Evolutionary conservation across 2,888 invertebrate species (phyloP), one percentile per base, ranked within the genome.

Genomic region (Drosophila percnosoma): DNA sequence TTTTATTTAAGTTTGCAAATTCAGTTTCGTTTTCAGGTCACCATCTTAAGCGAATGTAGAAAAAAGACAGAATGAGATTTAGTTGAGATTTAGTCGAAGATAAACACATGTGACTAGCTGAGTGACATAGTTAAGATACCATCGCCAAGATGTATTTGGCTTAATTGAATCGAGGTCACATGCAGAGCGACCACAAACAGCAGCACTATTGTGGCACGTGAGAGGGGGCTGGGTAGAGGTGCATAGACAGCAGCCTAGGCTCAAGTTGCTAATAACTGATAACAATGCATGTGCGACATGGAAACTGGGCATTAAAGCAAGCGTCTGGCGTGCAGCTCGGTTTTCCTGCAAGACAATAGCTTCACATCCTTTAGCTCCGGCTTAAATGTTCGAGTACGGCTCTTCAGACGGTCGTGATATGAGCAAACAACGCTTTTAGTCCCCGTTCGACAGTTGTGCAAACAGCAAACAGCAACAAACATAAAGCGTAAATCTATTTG

Each of bases 151-250:
- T 31, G 42, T 51, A 58, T 66, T 53, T 31, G 59, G 74, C 62
- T 82, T 75, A 74, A 87, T 80, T 78, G 65, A 68, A 85, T 78
- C 83, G 85, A 89, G 88, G 85, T 83, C 90, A 78, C 42, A 64
- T 80, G 75, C 86, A 78, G 75, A 79, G 60, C 68, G 59, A 78
- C 72, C 81, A 59, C 74, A 80, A 72, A 51, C 48, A 62, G 49
- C 45, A 48, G 55, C 48, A 54, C 7, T 15, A 15, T 24, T 45
- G 4, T 7, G 13, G 4, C 13, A 2, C 21, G 6, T 21, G 7
- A 1, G 4, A 18, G 36, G 18, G 45, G n/a, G 5, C 10, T 21
- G 4, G 0, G 18, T 1, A 6, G 27, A 2, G 45, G 15, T 8
- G 10, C 31, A 34, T n/a, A n/a, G 24, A 1, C n/a, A 31, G 33